phyloP scores from a whole-genome alignment of 2,797 vertebrate species.

The Coranthus polyacanthus region DNA sequence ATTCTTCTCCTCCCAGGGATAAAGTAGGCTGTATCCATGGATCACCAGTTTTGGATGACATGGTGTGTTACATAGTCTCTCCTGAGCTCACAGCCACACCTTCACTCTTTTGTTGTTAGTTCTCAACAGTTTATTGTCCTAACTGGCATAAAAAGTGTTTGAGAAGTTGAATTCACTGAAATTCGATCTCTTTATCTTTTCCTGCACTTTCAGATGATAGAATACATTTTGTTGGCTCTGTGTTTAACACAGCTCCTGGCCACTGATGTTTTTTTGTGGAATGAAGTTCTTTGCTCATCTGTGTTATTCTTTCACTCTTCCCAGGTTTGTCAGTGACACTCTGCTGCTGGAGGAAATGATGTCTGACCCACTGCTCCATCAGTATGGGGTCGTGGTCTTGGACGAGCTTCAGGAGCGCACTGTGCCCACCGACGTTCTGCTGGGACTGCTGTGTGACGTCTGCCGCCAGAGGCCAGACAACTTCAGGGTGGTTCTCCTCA shows the following conservation, averaged over 20 bases:
- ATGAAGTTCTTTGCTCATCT: not conserved
- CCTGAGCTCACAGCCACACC: constrained; percentile 31
- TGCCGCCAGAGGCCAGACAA: constrained; percentile 86
- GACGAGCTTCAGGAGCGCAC: constrained; percentile 95
- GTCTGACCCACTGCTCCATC: constrained; percentile 89
- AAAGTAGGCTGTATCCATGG: not conserved
- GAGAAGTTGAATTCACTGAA: not conserved
- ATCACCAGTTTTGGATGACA: constrained; percentile 11
- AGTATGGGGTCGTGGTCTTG: constrained; percentile 89
- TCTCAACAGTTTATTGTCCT: not conserved
- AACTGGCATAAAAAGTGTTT: constrained; percentile 7
- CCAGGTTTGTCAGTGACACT: constrained; percentile 92
- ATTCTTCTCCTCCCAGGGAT: not conserved
- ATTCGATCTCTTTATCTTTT: constrained; percentile 14
- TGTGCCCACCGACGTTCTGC: constrained; percentile 90
- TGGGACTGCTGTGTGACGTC: constrained; percentile 92
- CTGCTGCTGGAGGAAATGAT: constrained; percentile 94
- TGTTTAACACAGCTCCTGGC: too few species aligned
- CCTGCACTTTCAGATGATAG: not conserved
- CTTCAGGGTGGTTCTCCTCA: constrained; percentile 91
- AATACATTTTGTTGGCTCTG: not conserved
- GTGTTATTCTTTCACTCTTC: not conserved
- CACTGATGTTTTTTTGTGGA: not conserved
- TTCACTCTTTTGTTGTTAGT: constrained; percentile 14
- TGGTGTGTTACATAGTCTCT: constrained; percentile 19